Percentiles rank a stretch among this genome's conserved stretches.
Evolutionary conservation across 2,113 vertebrate genomes (phyloP).

Genomic region (Anser cygnoides): DNA sequence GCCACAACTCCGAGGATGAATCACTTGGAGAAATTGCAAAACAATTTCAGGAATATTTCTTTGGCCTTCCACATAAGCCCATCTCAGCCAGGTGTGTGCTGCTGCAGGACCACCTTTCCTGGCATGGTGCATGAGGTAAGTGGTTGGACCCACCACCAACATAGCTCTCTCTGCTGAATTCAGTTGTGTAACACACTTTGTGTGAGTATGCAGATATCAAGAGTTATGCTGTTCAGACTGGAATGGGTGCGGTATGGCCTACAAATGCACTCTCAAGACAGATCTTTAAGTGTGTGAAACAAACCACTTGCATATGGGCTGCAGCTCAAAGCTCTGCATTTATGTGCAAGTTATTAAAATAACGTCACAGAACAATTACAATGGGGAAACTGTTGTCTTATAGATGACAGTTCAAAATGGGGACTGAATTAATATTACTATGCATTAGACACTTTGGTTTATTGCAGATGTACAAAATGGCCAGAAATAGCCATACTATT

Average conservation of each 20-base stretch:
- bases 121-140: too few relatives aligned
- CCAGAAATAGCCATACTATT: neutral
- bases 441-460: neutral
- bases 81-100: accelerated
- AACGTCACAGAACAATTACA: neutral
- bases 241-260: neutral
- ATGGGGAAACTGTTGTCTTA: neutral
- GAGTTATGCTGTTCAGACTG: neutral
- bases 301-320: neutral
- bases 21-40: neutral
- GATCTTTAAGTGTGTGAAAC: neutral
- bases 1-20: neutral
- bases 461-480: neutral
- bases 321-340: neutral
- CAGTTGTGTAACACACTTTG: neutral
- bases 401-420: neutral
- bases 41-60: neutral
- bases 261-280: neutral
- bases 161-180: neutral
- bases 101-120: neutral
- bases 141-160: neutral
- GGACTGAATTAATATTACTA: neutral
- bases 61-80: neutral
- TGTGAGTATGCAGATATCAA: neutral
- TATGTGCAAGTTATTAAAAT: neutral